Conservation (phyloP, 2,113 vertebrate species). For the Sitta europaea region DNA sequence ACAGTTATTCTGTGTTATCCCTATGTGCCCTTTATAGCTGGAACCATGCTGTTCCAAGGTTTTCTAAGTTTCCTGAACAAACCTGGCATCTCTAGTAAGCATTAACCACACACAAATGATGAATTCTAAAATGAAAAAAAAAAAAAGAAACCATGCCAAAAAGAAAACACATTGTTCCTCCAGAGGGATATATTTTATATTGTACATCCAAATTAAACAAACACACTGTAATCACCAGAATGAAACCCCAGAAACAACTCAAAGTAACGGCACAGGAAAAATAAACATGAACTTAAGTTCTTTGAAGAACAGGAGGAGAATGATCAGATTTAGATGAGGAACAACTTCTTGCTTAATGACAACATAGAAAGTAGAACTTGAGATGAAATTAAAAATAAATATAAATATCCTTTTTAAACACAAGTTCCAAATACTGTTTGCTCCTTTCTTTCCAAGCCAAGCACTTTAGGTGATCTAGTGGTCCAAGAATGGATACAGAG, state of each 20-base stretch:
- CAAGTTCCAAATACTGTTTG: neutral
- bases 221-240: conserved; percentile 38
- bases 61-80: neutral
- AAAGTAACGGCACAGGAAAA: conserved; percentile 36
- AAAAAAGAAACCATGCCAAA: neutral
- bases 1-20: neutral
- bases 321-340: neutral
- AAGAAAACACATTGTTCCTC: conserved; percentile 37
- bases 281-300: conserved; percentile 50
- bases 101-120: neutral
- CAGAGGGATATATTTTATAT: conserved; percentile 19
- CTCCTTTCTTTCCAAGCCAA: neutral
- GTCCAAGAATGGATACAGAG: neutral
- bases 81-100: neutral
- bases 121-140: conserved; percentile 3
- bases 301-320: conserved; percentile 9
- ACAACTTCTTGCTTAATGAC: neutral
- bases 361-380: neutral
- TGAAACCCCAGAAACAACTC: conserved; percentile 32
- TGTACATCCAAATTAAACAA: conserved; percentile 57
- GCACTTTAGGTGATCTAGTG: neutral
- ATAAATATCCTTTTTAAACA: neutral
- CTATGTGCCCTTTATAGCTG: neutral
- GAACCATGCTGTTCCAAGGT: neutral
- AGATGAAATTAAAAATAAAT: neutral